Percentiles rank a stretch among this genome's conserved stretches.
phyloP scores from a whole-genome alignment of 2,888 invertebrate species.

The Morpho achilles region DNA sequence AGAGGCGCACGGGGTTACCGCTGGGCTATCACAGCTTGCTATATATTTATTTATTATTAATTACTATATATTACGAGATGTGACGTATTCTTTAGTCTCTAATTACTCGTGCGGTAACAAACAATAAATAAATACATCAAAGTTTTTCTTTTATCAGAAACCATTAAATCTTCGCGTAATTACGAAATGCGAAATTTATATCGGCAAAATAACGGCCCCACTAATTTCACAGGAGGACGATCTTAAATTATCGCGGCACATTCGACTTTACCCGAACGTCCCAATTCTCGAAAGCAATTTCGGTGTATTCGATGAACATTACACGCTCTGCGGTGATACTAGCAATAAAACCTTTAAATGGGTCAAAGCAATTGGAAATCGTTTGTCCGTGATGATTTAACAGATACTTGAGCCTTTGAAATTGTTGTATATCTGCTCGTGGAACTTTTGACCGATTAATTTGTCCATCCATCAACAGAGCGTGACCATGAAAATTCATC shows the following conservation, averaged over 20 bases:
- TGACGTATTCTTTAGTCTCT: no score
- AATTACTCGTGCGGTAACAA: no score
- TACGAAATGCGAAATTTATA: slow-evolving; percentile 4
- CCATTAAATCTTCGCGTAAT: slow-evolving; percentile 3
- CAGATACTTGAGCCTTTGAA: slow-evolving; percentile 35
- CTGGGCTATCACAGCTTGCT: no score
- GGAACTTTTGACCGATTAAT: slow-evolving; percentile 21
- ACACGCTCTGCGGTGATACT: slow-evolving; percentile 32
- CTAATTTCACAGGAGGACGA: slow-evolving; percentile 24
- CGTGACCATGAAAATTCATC: slow-evolving; percentile 4
- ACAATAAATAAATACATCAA: no score
- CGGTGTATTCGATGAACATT: slow-evolving; percentile 36
- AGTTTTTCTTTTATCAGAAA: neutral
- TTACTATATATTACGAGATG: no score
- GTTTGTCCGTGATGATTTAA: slow-evolving; percentile 40
- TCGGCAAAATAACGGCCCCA: slow-evolving; percentile 8
- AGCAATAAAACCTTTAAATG: slow-evolving; percentile 40
- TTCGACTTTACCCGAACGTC: slow-evolving; percentile 23
- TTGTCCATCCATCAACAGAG: slow-evolving; percentile 10
- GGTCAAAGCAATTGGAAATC: slow-evolving; percentile 40
- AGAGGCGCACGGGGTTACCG: no score
- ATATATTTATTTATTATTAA: no score
- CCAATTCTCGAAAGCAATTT: slow-evolving; percentile 40
- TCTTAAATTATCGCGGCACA: slow-evolving; percentile 25
- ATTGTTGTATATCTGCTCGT: slow-evolving; percentile 21